Conservation (phyloP, 2,113 vertebrate species). For the Macquaria australasica region DNA sequence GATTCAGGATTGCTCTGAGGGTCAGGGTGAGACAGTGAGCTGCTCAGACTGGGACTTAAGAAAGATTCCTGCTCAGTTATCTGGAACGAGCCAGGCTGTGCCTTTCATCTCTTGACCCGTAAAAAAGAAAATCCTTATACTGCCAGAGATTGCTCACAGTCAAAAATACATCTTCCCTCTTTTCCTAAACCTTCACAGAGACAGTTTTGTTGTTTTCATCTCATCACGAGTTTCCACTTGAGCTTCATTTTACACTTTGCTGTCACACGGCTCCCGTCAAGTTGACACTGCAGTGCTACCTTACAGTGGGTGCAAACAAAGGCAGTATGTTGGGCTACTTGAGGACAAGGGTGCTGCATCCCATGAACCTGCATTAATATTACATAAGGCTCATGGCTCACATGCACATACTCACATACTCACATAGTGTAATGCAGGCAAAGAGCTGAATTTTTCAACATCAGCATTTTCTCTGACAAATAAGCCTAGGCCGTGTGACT, state of each 20-base stretch:
- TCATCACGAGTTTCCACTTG: conserved; percentile 38
- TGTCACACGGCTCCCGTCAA: conserved; percentile 40
- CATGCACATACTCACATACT: conserved; percentile 5
- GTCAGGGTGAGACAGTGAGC: conserved; percentile 24
- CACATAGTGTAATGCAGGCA: conserved; percentile 17
- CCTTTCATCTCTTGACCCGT: conserved; percentile 3
- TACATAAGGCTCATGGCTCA: conserved; percentile 36
- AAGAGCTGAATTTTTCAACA: conserved; percentile 23
- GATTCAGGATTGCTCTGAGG: conserved; percentile 29
- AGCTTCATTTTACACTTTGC: conserved; percentile 61
- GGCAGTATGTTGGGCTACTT: conserved; percentile 11
- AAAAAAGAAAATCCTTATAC: conserved; percentile 16
- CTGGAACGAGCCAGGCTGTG: neutral
- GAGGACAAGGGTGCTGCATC: conserved; percentile 27
- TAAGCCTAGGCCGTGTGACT: neutral
- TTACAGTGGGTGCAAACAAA: conserved; percentile 41
- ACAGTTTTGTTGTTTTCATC: conserved; percentile 23
- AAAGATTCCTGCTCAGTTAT: conserved; percentile 37
- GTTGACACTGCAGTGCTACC: conserved; percentile 41
- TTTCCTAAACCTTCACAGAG: conserved; percentile 8
- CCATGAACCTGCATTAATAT: conserved; percentile 61
- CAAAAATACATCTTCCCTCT: conserved; percentile 11
- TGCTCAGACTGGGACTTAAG: conserved; percentile 39
- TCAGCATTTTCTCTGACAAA: conserved; percentile 62
- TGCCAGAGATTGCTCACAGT: neutral